These are phyloP conservation scores for Phrixothrix hirtus DNA, from an alignment of 2,888 invertebrate species.

Conservation along the genomic window DNA sequence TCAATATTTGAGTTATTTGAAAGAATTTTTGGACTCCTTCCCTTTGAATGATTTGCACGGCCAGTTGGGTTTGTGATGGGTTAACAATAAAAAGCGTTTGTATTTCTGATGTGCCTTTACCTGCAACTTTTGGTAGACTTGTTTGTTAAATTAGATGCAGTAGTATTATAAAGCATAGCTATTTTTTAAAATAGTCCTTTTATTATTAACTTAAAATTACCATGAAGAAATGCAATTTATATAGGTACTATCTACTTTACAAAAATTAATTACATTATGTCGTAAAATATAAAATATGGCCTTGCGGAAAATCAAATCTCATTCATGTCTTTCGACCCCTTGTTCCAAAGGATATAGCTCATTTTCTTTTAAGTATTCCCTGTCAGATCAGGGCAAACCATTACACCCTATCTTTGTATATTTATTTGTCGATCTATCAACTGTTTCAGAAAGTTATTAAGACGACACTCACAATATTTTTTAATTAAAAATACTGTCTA, in stretches of 20 bases:
- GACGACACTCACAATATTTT: too few species aligned
- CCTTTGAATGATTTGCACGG: conserved; percentile 34
- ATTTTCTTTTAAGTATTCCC: too few species aligned
- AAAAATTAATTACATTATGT: conserved; percentile 29
- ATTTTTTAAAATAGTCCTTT: conserved; percentile 22
- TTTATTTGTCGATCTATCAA: too few species aligned
- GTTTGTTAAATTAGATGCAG: conserved; percentile 16
- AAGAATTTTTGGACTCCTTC: conserved; percentile 6
- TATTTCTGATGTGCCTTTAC: conserved; percentile 30
- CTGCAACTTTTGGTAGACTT: conserved; percentile 21
- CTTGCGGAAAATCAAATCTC: too few species aligned
- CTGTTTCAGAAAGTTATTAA: too few species aligned
- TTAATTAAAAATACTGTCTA: too few species aligned
- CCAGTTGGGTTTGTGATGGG: conserved; percentile 36
- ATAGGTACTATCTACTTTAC: conserved; percentile 25
- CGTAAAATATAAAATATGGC: too few species aligned
- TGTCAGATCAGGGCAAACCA: too few species aligned
- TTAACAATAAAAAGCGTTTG: conserved; percentile 36
- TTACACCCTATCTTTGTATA: too few species aligned
- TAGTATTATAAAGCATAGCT: conserved; percentile 16
- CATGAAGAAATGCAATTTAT: conserved; percentile 23
- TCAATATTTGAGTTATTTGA: conserved; percentile 1
- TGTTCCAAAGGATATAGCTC: too few species aligned
- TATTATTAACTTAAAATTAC: conserved; percentile 21
- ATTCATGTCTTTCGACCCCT: too few species aligned